Conservation (phyloP, 2,888 invertebrate species). For the Lepas anatifera region DNA sequence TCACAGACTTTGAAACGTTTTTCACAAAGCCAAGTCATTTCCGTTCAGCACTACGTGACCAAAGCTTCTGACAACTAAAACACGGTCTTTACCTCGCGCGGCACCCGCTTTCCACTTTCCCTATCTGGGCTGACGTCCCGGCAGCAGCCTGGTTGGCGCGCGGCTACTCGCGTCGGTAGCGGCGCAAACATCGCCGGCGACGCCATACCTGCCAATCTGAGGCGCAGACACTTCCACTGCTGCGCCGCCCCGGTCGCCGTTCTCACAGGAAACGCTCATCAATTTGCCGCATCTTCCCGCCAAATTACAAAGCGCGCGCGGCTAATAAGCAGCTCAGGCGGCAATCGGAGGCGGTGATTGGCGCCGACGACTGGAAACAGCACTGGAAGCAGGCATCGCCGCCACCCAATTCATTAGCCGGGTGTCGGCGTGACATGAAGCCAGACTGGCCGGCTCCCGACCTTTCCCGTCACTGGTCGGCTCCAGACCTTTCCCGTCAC, state of each 20-base stretch:
- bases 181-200: too few species aligned
- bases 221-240: neutral
- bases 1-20: too few species aligned
- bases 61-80: too few species aligned
- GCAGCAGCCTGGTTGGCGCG: too few species aligned
- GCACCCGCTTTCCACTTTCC: too few species aligned
- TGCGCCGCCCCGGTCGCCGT: neutral
- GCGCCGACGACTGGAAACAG: neutral
- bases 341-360: neutral
- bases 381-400: neutral
- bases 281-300: neutral
- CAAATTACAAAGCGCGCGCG: slow-evolving; percentile 2
- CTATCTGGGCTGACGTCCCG: too few species aligned
- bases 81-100: too few species aligned
- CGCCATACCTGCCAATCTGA: neutral
- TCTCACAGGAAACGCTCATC: neutral
- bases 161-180: too few species aligned
- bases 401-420: slow-evolving; percentile 5
- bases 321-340: slow-evolving; percentile 6
- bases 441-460: neutral
- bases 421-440: neutral
- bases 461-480: neutral
- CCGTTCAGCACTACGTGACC: too few species aligned
- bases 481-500: too few species aligned
- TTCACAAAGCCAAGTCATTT: too few species aligned